Evolutionary conservation across 2,888 invertebrate species (phyloP), one percentile per base, ranked within the genome.

Genomic region (Cyaniris semiargus): DNA sequence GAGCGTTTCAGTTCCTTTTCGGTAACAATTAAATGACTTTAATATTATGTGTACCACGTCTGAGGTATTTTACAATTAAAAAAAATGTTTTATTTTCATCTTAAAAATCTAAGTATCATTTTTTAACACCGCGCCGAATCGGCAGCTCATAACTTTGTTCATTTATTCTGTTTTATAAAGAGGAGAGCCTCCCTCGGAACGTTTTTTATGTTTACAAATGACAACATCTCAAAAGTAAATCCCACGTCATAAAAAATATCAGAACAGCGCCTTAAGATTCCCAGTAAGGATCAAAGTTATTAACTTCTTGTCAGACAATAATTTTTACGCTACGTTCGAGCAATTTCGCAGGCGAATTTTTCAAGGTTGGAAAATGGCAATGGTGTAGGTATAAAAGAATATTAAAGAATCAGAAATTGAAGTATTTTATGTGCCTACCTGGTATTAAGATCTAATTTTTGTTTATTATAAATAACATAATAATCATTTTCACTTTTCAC

Each of bases 171-270:
- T 53, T 72, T 74, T 74, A 72, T 48, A 74, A 74, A 74, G 23
- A 44, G 48, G 72, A 21, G 21, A 27, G 13, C 38, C 48, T 53
- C 74, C 72, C 72, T 48, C 27, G 6, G 18, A 21, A 74, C 27
- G 27, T 44, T 74, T 66, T 53, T 74, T 53, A 74, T 53, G 48
- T 74, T 74, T 48, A 74, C 44, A 74, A 48, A 74, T 53, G 74
- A 74, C 74, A 48, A 48, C 74, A 48, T 74, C 53, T 74, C 53
- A 74, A 53, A 74, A 74, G 48, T 74, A 74, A 53, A 74, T 74
- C 74, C 48, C 74, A 72, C 72, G 21, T 38, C 72, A 72, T 72
- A 44, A 66, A 66, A 66, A 66, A 66, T 66, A 66, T 66, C 66
- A 66, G 66, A 27, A 66, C 66, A 66, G 13, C 66, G 66, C 66